Evolutionary conservation across 1,140 invertebrate genomes (phyloP).

Genomic region (Acromyrmex echinatior): DNA sequence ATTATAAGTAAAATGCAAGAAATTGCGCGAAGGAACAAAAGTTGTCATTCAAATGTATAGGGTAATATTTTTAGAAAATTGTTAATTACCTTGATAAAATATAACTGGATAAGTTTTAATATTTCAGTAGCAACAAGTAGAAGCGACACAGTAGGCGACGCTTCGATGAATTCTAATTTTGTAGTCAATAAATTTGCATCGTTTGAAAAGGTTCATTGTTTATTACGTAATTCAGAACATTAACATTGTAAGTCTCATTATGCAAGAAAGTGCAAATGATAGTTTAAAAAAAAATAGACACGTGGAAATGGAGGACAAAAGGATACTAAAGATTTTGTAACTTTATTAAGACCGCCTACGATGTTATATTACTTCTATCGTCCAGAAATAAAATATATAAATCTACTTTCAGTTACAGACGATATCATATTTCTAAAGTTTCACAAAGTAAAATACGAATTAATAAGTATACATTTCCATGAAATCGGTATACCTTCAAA

Average conservation of each 20-base stretch:
- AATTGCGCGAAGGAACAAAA: background rate
- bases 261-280: background rate
- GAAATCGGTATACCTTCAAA: background rate
- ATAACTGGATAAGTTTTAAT: background rate
- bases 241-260: background rate
- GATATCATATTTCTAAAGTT: slow-evolving; percentile 11
- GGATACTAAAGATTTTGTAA: slow-evolving; percentile 24
- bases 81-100: slow-evolving; percentile 36
- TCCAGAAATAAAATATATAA: slow-evolving; percentile 38
- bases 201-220: background rate
- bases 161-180: slow-evolving; percentile 15
- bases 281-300: background rate
- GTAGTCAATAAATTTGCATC: background rate
- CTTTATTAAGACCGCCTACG: slow-evolving; percentile 2
- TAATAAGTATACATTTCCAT: slow-evolving; percentile 1
- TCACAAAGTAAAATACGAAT: slow-evolving; percentile 11
- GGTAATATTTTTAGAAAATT: background rate
- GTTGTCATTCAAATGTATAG: background rate
- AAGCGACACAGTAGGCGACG: background rate
- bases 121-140: slow-evolving; percentile 46
- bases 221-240: slow-evolving; percentile 12
- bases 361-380: background rate
- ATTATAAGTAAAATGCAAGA: background rate
- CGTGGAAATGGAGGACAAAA: background rate
- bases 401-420: slow-evolving; percentile 9